These are phyloP conservation scores for Scyliorhinus canicula DNA, from an alignment of 2,797 vertebrate species.

Conservation along the genomic window DNA sequence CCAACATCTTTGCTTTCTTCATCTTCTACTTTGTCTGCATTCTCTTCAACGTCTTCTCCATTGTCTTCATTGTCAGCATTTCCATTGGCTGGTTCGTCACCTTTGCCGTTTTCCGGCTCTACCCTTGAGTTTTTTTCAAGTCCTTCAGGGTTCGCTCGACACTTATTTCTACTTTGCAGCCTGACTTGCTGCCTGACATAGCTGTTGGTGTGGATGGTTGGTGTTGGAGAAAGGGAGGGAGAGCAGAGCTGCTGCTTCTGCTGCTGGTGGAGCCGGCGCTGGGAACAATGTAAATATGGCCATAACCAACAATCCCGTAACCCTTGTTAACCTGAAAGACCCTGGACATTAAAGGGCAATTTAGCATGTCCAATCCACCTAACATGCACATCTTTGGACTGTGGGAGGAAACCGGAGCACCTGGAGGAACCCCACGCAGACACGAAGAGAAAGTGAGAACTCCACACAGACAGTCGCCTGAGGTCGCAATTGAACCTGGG, in stretches of 20 bases:
- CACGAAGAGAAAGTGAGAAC: too few relatives aligned
- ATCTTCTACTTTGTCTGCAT: slow-evolving; percentile 87
- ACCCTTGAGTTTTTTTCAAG: slow-evolving; percentile 54
- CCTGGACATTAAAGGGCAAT: too few relatives aligned
- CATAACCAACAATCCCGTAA: too few relatives aligned
- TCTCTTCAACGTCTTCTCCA: slow-evolving; percentile 83
- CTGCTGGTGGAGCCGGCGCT: too few relatives aligned
- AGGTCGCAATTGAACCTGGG: too few relatives aligned
- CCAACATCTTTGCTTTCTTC: slow-evolving; percentile 74
- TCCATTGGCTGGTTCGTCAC: slow-evolving; percentile 75
- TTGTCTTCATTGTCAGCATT: slow-evolving; percentile 91
- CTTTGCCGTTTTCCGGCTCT: slow-evolving; percentile 88
- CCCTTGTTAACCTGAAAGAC: too few relatives aligned
- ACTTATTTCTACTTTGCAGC: neutral
- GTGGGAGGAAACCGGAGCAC: too few relatives aligned
- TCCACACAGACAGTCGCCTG: too few relatives aligned
- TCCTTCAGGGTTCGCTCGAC: slow-evolving; percentile 23
- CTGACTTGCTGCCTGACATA: slow-evolving; percentile 23
- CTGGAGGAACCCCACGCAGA: too few relatives aligned
- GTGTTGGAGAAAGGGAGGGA: too few relatives aligned
- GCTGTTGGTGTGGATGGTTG: neutral
- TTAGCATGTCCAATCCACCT: too few relatives aligned
- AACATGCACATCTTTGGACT: too few relatives aligned
- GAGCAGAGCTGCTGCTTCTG: neutral
- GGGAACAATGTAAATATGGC: slow-evolving; percentile 30